Evolutionary conservation across 2,888 invertebrate species (phyloP), one percentile per base, ranked within the genome.

Genomic region (Hyposoter didymator): DNA sequence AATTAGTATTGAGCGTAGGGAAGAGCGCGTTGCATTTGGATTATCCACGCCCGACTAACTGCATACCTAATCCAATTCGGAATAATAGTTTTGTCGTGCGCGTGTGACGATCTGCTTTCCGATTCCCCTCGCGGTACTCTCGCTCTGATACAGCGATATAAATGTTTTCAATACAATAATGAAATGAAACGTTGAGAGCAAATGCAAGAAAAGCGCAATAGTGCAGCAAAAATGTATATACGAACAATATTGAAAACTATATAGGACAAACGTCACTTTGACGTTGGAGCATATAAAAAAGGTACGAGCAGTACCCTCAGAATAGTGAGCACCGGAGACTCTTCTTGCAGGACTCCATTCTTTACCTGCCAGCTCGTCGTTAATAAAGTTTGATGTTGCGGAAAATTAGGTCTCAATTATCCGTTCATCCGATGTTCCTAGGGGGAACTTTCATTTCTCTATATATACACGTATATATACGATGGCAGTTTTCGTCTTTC

Each of bases 311-410:
- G 82, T 55, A 74, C 75, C 75, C 75, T 64, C 49, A 73, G 67
- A 67, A 73, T 69, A 35, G 39, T 73, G 39, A 39, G 32, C 39
- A 49, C 5, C 45, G 43, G 32, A 6, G 19, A 59, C 35, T 47
- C 62, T 39, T 19, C 22, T 39, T 14, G 52, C 55, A 45, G 79
- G 62, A 43, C 82, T 82, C 85, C 62, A 85, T 89, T 89, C 88
- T 88, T 87, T 84, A 88, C 88, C 87, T 89, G 88, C 85, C 89
- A 88, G 84, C 88, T 89, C 87, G 88, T 88, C 92, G 91, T 93
- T 92, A 92, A 93, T 92, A 92, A 93, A 91, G 91, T 87, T 90
- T 91, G 91, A 93, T 92, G 92, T 92, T 88, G 91, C 92, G 92
- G 91, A 92, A 93, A 93, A 93, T 92, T 92, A 93, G 92, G 90